Evolutionary conservation across 1,140 invertebrate genomes (phyloP).

Genomic region (Anoplophora glabripennis): DNA sequence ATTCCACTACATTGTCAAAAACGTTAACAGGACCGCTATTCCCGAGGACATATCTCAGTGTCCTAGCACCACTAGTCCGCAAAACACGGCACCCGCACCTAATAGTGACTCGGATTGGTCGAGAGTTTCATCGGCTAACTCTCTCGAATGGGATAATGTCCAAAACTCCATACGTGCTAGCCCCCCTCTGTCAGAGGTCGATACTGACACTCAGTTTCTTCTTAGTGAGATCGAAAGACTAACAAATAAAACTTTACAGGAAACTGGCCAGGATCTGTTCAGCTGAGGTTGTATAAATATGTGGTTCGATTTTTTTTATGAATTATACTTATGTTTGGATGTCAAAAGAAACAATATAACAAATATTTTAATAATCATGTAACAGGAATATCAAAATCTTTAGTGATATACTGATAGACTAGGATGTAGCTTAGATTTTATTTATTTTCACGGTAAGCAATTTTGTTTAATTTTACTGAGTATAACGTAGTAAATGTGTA

Average conservation of each 20-base stretch:
- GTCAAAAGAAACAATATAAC: no score
- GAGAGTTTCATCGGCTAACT: conserved; percentile 54
- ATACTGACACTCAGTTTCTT: conserved; percentile 54
- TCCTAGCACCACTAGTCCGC: conserved; percentile 27
- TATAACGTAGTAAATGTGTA: no score
- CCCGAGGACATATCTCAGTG: conserved; percentile 22
- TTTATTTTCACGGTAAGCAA: no score
- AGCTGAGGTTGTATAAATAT: conserved; percentile 27
- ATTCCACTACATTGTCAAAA: not conserved
- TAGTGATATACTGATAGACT: no score
- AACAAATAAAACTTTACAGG: conserved; percentile 53
- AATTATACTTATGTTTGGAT: no score
- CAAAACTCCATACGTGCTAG: conserved; percentile 45
- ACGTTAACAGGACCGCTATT: conserved; percentile 22
- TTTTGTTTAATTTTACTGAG: no score
- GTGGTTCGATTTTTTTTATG: no score
- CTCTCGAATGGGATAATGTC: conserved; percentile 58
- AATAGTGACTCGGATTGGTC: conserved; percentile 51
- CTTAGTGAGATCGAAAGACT: conserved; percentile 56
- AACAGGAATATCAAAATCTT: no score
- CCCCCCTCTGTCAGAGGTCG: conserved; percentile 46
- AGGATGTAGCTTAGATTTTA: no score
- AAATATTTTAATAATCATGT: no score
- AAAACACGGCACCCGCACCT: conserved; percentile 13
- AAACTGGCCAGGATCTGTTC: conserved; percentile 49